phyloP scores from a whole-genome alignment of 2,888 invertebrate species.

The Orchesella flavescens region DNA sequence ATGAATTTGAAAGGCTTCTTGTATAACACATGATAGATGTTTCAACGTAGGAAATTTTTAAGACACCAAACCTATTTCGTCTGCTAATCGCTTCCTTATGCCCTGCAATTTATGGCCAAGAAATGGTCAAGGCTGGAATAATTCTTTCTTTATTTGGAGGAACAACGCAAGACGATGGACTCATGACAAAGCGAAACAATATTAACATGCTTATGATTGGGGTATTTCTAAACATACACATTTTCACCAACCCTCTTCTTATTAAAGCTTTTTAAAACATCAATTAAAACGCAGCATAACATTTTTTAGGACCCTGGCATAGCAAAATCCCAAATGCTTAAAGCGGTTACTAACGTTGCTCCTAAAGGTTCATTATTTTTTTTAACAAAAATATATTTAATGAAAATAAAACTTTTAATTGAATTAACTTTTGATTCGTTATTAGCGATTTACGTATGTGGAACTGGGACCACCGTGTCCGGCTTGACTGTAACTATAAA shows the following conservation, averaged over 20 bases:
- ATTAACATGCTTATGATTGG: slow-evolving; percentile 92
- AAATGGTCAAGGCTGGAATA: slow-evolving; percentile 92
- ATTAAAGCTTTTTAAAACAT: no score
- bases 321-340: slow-evolving; percentile 92
- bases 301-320: slow-evolving; percentile 79
- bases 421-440: no score
- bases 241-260: no score
- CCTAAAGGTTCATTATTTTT: slow-evolving; percentile 81
- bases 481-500: slow-evolving; percentile 86
- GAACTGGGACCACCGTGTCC: slow-evolving; percentile 87
- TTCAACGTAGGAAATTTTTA: slow-evolving; percentile 81
- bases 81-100: slow-evolving; percentile 91
- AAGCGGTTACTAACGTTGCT: slow-evolving; percentile 84
- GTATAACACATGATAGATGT: slow-evolving; percentile 72
- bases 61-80: slow-evolving; percentile 82
- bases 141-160: slow-evolving; percentile 90
- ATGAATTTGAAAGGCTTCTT: not conserved
- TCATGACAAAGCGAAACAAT: slow-evolving; percentile 76
- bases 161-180: slow-evolving; percentile 75
- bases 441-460: slow-evolving; percentile 92
- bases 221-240: not conserved
- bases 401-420: no score
- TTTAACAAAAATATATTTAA: no score
- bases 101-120: slow-evolving; percentile 93
- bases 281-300: no score